A percentile compares a stretch with the other conserved stretches of the same genome.
These are phyloP conservation scores for Pachyramphus minor DNA, from an alignment of 2,113 vertebrate species.

Conservation along the genomic window DNA sequence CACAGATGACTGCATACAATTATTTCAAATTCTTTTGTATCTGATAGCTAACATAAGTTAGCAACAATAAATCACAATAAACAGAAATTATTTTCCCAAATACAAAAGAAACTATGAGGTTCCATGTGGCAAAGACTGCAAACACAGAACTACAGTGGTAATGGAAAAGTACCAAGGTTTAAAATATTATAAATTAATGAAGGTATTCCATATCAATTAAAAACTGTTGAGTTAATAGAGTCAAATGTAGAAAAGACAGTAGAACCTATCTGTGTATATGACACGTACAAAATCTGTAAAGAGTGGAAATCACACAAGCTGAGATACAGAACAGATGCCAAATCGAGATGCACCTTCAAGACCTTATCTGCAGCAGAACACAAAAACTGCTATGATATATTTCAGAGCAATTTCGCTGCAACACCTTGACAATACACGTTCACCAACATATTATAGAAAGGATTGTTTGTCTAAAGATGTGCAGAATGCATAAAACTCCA, in stretches of 20 bases:
- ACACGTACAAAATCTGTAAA: background rate
- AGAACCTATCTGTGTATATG: background rate
- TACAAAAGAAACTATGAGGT: background rate
- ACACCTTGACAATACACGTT: background rate
- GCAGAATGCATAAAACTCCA: background rate
- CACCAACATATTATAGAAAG: background rate
- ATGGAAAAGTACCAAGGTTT: background rate
- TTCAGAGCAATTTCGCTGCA: background rate
- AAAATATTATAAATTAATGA: background rate
- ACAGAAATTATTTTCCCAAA: background rate
- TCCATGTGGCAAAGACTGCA: background rate
- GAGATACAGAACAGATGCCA: background rate
- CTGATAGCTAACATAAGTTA: background rate
- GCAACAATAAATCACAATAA: background rate
- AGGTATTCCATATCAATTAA: background rate
- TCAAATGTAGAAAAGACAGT: background rate
- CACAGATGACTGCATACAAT: background rate
- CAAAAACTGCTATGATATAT: background rate
- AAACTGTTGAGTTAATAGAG: background rate
- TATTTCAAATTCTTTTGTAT: background rate
- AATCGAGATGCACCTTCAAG: background rate
- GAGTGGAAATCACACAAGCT: background rate
- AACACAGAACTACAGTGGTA: rapidly evolving
- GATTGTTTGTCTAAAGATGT: background rate
- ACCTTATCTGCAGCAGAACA: background rate